Evolutionary conservation across 2,797 vertebrate species (phyloP).

Genomic region (Chelidonichthys spinosus): DNA sequence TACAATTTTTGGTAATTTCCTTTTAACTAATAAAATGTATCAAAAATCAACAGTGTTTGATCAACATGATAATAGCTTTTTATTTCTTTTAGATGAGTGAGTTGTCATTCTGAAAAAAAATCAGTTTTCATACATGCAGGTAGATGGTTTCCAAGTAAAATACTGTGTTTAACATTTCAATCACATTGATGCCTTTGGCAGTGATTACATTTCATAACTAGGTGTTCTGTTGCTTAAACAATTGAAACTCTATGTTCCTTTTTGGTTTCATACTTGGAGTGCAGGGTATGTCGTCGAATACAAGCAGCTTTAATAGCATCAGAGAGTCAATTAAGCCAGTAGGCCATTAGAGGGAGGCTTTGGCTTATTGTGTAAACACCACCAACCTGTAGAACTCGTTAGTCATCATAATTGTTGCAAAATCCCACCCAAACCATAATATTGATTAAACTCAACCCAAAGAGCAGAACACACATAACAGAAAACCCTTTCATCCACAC

Average conservation of each 20-base stretch:
- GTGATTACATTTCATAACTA: not conserved
- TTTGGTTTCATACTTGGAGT: constrained; percentile 13
- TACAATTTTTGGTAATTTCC: too few species aligned
- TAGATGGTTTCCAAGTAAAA: not conserved
- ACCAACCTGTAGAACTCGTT: not conserved
- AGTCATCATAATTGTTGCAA: not conserved
- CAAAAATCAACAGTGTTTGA: not conserved
- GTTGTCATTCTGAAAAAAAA: not conserved
- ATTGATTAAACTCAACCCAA: constrained; percentile 16
- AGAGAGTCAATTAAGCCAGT: not conserved
- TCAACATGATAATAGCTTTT: not conserved
- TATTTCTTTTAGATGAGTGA: not conserved
- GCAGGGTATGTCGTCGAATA: not conserved
- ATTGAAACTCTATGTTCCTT: not conserved
- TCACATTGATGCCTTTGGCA: not conserved
- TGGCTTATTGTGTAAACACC: not conserved
- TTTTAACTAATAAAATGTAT: not conserved
- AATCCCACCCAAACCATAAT: constrained; percentile 13
- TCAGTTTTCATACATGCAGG: not conserved
- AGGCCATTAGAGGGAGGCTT: not conserved
- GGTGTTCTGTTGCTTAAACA: not conserved
- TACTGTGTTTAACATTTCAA: not conserved
- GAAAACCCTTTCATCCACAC: constrained; percentile 5
- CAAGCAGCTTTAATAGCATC: constrained; percentile 15
- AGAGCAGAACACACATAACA: constrained; percentile 21